phyloP scores from a whole-genome alignment of 2,888 invertebrate species.

The Gisinianus flammeolus region DNA sequence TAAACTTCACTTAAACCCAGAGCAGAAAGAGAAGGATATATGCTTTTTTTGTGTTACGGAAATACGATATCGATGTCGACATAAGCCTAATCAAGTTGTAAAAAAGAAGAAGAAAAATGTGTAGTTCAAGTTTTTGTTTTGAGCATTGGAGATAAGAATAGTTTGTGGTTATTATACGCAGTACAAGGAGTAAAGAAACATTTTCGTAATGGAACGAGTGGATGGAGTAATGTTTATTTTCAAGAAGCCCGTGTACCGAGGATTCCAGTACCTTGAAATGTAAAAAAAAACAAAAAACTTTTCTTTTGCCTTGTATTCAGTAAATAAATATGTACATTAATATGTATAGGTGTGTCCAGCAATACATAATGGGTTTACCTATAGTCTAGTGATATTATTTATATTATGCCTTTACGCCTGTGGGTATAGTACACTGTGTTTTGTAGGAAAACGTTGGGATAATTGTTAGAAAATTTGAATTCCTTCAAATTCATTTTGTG shows the following conservation, averaged over 20 bases:
- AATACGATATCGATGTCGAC: background rate
- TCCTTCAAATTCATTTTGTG: no score
- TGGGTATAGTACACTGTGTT: no score
- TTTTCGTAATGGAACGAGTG: slow-evolving; percentile 62
- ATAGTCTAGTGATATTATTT: no score
- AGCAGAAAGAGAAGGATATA: no score
- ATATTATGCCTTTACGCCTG: no score
- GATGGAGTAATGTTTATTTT: slow-evolving; percentile 78
- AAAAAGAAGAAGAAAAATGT: background rate
- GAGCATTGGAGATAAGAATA: background rate
- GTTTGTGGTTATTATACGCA: background rate
- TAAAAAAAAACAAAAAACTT: slow-evolving; percentile 63
- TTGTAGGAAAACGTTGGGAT: no score
- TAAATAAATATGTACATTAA: background rate
- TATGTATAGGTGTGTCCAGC: background rate
- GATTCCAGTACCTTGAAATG: slow-evolving; percentile 83
- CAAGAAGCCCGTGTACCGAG: slow-evolving; percentile 79
- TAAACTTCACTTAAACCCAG: no score
- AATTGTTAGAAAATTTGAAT: no score
- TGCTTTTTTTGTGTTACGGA: background rate
- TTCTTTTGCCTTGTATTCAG: background rate
- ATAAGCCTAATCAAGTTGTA: background rate
- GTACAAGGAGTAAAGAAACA: background rate
- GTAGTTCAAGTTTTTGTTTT: background rate
- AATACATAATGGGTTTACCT: background rate